Conservation (phyloP, 2,113 vertebrate species). For the Hydrolagus affinis region DNA sequence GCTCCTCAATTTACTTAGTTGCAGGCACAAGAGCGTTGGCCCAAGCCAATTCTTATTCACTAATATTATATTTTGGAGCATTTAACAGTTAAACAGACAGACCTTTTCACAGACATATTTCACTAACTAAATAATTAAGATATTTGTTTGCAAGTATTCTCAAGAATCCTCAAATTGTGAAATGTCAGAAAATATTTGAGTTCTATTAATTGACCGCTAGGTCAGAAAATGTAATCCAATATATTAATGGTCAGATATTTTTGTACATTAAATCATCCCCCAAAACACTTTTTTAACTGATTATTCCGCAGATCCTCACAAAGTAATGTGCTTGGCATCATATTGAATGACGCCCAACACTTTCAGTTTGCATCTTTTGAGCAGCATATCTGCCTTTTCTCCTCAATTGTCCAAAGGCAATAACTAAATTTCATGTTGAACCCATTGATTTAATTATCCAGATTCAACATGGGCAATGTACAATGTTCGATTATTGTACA, state of each 20-base stretch:
- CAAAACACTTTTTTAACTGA: not conserved
- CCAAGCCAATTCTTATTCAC: not conserved
- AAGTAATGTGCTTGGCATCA: not conserved
- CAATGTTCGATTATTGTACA: not conserved
- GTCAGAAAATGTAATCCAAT: not conserved
- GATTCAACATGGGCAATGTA: not conserved
- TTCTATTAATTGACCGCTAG: not conserved
- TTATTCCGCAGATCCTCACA: not conserved
- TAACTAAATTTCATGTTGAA: not conserved
- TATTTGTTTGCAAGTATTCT: not conserved
- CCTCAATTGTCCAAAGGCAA: not conserved
- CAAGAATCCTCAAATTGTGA: not conserved
- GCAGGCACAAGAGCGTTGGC: not conserved
- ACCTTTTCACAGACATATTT: not conserved
- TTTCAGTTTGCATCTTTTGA: not conserved
- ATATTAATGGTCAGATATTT: not conserved
- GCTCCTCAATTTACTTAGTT: conserved; percentile 1
- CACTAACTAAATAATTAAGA: not conserved
- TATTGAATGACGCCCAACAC: not conserved
- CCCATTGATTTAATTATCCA: not conserved
- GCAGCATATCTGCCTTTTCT: not conserved
- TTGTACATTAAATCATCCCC: not conserved
- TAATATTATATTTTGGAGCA: not conserved
- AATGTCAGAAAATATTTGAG: not conserved
- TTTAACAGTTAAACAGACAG: not conserved